Conservation (phyloP, 2,888 invertebrate species). For the Amphipyra tragopoginis region DNA sequence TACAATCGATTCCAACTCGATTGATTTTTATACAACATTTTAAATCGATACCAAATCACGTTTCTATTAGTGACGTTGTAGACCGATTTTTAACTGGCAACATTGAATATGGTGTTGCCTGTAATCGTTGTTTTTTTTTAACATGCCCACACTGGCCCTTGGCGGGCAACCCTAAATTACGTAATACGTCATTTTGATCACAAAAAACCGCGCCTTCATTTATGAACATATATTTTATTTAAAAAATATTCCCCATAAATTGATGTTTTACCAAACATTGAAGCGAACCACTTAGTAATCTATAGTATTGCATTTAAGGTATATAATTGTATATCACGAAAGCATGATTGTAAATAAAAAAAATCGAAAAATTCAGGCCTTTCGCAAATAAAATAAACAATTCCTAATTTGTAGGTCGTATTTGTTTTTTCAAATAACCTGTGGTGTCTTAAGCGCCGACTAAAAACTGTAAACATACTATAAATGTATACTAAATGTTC, state of each 20-base stretch:
- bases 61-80: conserved; percentile 46
- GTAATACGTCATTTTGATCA: conserved; percentile 70
- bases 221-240: conserved; percentile 64
- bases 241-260: conserved; percentile 40
- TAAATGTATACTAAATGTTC: too few relatives aligned
- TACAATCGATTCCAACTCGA: conserved; percentile 61
- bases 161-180: conserved; percentile 60
- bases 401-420: not conserved
- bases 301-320: conserved; percentile 21
- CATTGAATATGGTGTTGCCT: conserved; percentile 54
- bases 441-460: too few relatives aligned
- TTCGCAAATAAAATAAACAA: conserved; percentile 2
- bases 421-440: too few relatives aligned
- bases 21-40: conserved; percentile 56
- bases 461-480: too few relatives aligned
- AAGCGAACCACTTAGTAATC: conserved; percentile 21
- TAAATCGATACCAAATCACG: conserved; percentile 50
- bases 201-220: conserved; percentile 62
- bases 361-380: conserved; percentile 28
- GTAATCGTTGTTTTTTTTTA: conserved; percentile 60
- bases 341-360: conserved; percentile 7
- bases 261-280: conserved; percentile 17
- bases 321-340: conserved; percentile 23
- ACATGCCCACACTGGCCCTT: conserved; percentile 55
- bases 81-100: conserved; percentile 60